Conservation (phyloP, 2,113 vertebrate species). For the Mormoops blainvillei region DNA sequence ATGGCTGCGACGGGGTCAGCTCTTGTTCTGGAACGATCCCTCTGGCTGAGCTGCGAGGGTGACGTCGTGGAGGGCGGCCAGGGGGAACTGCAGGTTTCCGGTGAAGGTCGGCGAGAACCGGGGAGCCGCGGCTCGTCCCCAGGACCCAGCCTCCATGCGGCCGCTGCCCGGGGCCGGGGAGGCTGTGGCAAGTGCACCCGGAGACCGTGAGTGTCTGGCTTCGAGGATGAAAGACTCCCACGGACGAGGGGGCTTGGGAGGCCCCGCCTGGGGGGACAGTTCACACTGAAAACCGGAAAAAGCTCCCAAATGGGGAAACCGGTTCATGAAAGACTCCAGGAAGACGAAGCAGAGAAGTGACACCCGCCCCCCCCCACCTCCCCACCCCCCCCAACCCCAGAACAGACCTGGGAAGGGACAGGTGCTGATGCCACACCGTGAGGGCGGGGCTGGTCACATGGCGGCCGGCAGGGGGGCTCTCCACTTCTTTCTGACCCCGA, state of each 20-base stretch:
- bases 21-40: neutral
- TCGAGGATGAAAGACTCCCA: neutral
- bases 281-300: neutral
- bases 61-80: neutral
- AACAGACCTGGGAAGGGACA: neutral
- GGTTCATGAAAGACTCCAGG: neutral
- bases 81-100: accelerated
- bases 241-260: neutral
- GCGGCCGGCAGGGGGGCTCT: neutral
- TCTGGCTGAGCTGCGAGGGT: neutral
- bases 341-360: neutral
- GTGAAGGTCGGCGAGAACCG: neutral
- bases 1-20: too few species aligned
- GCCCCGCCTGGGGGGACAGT: too few species aligned
- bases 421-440: neutral
- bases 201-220: neutral
- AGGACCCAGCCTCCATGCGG: neutral
- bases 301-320: neutral
- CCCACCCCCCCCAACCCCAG: too few species aligned
- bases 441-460: too few species aligned
- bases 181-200: too few species aligned
- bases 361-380: too few species aligned
- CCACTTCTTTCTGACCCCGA: neutral
- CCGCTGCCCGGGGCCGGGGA: neutral
- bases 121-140: too few species aligned